Base-by-base conservation (phyloP, 2,797 vertebrate species). In the Brachyrhaphis roseni region DNA sequence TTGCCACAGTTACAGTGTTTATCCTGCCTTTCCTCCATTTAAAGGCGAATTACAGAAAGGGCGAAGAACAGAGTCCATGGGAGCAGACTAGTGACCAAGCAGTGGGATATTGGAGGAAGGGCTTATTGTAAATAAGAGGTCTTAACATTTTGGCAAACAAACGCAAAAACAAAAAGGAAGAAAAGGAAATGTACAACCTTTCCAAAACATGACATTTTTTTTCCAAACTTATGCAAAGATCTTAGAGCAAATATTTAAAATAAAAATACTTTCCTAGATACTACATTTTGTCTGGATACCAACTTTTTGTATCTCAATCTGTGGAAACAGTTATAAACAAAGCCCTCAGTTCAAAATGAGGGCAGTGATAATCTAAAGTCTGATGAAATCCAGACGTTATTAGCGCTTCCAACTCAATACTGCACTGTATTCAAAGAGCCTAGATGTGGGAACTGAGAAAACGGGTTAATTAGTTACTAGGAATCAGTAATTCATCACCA, bases 11-110 rank as follows among this genome's bases (percentile, higher is more conserved):
- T 84, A 2, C 49, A 85, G 86, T 62, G 76, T 88, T 90, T 83
- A 71, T 93, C 93, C 93, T 85, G 75, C 86, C 82, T 89, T 83
- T 49, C 87, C 88, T 92, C 93, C 87, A 91, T 90, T 86, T 95
- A 95, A 94, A 96, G 96, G 95, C 95, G 95, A 93, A 95, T 87
- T 91, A 84, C 74, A 88, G 90, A 87, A 86, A 84, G 81, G 86
- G 82, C 74, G 23, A 82, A 85, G 83, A 86, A 73, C 83, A 82
- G 90, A 84, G 85, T 84, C 77, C 62, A 82, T 83, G 88, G 86
- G 86, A 87, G 87, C 89, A 89, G 80, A 86, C 82, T 83, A 74
- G 46, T 45, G 88, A 86, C 89, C 36, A 36, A 86, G 83, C 79
- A 43, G 78, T 75, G 75, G 87, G 87, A 89, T 86, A 82, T 85